These are phyloP conservation scores for Lochmaea capreae DNA, from an alignment of 2,888 invertebrate genomes.

Conservation along the genomic window DNA sequence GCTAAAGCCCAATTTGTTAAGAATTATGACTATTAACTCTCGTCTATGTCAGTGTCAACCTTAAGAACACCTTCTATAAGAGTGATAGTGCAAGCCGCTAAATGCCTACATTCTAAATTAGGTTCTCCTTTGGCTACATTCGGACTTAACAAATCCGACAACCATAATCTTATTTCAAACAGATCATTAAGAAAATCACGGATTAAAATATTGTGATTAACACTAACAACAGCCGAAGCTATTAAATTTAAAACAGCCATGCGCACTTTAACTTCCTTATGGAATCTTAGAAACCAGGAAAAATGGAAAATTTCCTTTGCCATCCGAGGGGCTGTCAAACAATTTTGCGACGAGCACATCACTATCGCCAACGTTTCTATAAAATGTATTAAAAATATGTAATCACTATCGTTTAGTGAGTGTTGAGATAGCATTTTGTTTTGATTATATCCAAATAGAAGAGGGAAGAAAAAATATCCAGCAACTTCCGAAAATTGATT, in stretches of 20 bases:
- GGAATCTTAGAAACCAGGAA: conserved; percentile 74
- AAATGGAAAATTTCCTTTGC: conserved; percentile 78
- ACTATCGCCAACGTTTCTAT: conserved; percentile 77
- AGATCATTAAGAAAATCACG: conserved; percentile 73
- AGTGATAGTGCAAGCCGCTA: conserved; percentile 73
- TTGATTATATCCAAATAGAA: conserved; percentile 76
- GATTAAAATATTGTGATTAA: conserved; percentile 71
- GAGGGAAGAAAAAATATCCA: conserved; percentile 86
- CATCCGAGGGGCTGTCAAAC: conserved; percentile 73
- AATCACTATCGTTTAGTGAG: conserved; percentile 73
- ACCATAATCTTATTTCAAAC: conserved; percentile 76
- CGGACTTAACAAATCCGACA: conserved; percentile 70
- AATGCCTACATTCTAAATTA: conserved; percentile 72
- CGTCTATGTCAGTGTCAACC: conserved; percentile 51
- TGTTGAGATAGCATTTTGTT: conserved; percentile 69
- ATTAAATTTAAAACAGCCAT: conserved; percentile 75
- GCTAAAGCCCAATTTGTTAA: no score
- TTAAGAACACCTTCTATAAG: conserved; percentile 68
- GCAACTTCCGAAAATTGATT: conserved; percentile 82
- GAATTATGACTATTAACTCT: background rate
- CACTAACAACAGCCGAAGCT: conserved; percentile 73
- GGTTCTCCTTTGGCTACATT: conserved; percentile 73
- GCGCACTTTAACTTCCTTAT: conserved; percentile 75
- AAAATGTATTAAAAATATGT: conserved; percentile 75
- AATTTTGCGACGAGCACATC: conserved; percentile 77